Evolutionary conservation across 92 coral and sea anemone genomes (phyloP), one percentile per base, ranked within the genome.

Genomic region (Porites divaricata): DNA sequence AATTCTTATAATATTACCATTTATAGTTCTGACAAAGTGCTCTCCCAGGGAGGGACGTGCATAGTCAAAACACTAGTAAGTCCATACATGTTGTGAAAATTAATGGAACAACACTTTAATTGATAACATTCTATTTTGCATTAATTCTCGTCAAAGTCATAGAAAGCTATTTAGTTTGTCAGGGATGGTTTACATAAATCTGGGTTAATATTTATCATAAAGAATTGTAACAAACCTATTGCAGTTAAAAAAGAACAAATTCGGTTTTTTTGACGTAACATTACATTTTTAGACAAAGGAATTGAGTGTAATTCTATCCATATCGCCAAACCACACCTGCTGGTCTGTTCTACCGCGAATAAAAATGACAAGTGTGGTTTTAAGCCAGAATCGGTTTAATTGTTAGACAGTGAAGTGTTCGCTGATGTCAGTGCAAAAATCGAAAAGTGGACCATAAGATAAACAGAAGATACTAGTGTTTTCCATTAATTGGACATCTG

Each of bases 401-500:
- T 58, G 56, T 20, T 22, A 21, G 67, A 69, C 67, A 51, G 63
- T 54, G 63, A 68, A 70, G 68, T 13, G 69, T 80, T 35, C 54
- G 57, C 85, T 72, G 85, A 70, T 80, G 70, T 2, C 77, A 81
- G 56, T 81, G 35, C 23, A 5, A 70, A 62, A 63, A 70, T 45
- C 23, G 72, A 82, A 51, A 82, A 73, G 22, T 20, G 73, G 51
- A 6, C 45, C 45, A 59, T 63, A 23, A 23, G 52, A 61, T 52
- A 23, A 73, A 82, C 56, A 49, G 23, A 72, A 81, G 72, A 17
- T 51, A 28, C 14, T 45, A 72, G 59, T 45, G 48, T 63, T 82
- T 26, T 58, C 11, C 52, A 63, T 59, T 82, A 82, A 82, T 72
- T 72, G 63, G 79, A 72, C 86, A 82, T 82, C 86, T 82, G 86